Base-by-base conservation (phyloP, 2,888 invertebrate species). In the Nomada ruficornis region DNA sequence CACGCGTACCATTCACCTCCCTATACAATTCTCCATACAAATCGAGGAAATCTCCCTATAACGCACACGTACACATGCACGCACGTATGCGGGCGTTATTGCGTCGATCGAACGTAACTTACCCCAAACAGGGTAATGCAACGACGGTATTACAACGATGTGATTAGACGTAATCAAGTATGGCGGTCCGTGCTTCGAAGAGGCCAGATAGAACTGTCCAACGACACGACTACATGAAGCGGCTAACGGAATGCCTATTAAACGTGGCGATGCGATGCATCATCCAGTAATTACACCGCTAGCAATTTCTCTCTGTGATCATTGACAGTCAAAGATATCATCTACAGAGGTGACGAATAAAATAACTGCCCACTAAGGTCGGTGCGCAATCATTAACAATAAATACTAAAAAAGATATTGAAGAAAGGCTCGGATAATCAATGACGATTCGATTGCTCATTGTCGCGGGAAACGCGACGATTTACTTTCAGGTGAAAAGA, bases 401-500 rank as follows among this genome's bases (percentile, higher is more conserved):
- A 36, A 70, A 70, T 13, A 10, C 15, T 36, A 63, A 42, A 44
- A 20, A 42, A 59, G 42, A 26, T 20, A 44, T 9, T 15, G n/a
- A 10, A 57, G n/a, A 15, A 15, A 13, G 3, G 2, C 1, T n/a
- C 10, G 15, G 23, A 5, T 18, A 20, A 42, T 7, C 20, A 18
- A 23, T 20, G 15, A 18, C 57, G 77, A 57, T 63, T 78, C 76
- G 70, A 73, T 29, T 62, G 60, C 60, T 23, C 70, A 47, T 15
- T 23, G 60, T 62, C 50, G 50, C 64, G 23, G 26, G 23, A 29
- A 63, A 59, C 36, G 47, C 70, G 64, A 85, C 84, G 85, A 84
- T 85, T 85, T 84, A 84, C 79, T 76, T 64, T 47, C 64, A 62
- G 64, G 11, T 54, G 71, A 10, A 63, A 77, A 77, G 85, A 77